A percentile compares a stretch with the other conserved stretches of the same genome.
phyloP scores from a whole-genome alignment of 2,113 vertebrate genomes.

The Callochromis pleurospilus region DNA sequence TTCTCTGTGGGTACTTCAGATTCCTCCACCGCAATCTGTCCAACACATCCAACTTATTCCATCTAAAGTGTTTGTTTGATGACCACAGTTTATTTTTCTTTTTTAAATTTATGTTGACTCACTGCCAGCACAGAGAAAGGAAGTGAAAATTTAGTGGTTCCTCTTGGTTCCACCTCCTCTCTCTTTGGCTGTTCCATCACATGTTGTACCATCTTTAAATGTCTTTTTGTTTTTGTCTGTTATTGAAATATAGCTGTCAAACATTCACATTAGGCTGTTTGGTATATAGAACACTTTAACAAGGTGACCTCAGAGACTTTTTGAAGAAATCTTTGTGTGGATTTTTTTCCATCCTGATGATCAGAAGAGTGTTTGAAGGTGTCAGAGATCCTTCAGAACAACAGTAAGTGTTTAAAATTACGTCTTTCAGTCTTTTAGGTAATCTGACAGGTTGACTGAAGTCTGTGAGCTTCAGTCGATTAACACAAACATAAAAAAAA shows the following conservation, averaged over 20 bases:
- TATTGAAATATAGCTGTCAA: background rate
- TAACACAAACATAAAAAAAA: background rate
- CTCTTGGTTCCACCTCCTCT: background rate
- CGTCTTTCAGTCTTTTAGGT: accelerated
- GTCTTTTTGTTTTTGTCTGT: background rate
- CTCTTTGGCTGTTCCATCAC: background rate
- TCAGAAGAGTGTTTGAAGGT: background rate
- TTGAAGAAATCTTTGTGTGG: background rate
- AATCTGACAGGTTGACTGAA: background rate
- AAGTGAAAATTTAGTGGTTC: background rate
- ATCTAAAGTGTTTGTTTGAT: background rate
- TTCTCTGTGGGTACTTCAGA: background rate
- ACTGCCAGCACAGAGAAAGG: background rate
- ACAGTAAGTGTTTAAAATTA: background rate
- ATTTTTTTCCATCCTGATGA: accelerated
- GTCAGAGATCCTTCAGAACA: background rate
- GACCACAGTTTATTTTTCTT: background rate
- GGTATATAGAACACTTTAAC: background rate
- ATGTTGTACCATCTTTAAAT: background rate
- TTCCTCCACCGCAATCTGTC: background rate
- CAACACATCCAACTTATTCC: accelerated
- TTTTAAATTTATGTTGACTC: background rate
- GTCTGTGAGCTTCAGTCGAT: background rate
- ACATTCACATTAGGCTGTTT: background rate
- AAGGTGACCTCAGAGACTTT: background rate